Evolutionary conservation across 2,888 invertebrate species (phyloP).

Genomic region (Clostera curtula): DNA sequence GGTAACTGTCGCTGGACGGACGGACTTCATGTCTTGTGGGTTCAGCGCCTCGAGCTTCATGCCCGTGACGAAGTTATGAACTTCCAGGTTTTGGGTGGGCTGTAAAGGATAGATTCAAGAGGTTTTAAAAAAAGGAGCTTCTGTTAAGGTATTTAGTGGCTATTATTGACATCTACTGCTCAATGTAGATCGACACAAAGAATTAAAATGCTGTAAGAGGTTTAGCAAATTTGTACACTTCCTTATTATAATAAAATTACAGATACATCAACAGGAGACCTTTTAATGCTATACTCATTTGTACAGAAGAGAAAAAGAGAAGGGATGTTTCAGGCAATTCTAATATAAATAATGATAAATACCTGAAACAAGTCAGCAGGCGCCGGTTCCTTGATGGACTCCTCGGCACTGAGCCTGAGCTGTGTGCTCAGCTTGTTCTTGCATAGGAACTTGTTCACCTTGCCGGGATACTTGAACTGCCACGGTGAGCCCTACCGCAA

Average conservation of each 20-base stretch:
- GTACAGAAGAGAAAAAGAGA: no score
- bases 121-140: no score
- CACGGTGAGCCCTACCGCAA: slow-evolving; percentile 61
- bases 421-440: slow-evolving; percentile 65
- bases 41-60: slow-evolving; percentile 86
- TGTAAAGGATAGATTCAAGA: slow-evolving; percentile 28
- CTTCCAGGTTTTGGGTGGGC: slow-evolving; percentile 55
- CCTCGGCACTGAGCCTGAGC: slow-evolving; percentile 60
- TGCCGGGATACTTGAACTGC: slow-evolving; percentile 68
- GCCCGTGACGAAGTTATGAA: slow-evolving; percentile 78
- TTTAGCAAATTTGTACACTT: no score
- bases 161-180: no score
- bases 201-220: no score
- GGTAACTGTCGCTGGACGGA: slow-evolving; percentile 82
- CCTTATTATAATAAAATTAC: no score
- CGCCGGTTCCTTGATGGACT: slow-evolving; percentile 63
- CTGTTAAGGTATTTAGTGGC: no score
- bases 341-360: slow-evolving; percentile 6
- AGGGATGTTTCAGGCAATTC: not conserved
- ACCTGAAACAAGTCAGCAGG: slow-evolving; percentile 63
- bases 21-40: slow-evolving; percentile 79
- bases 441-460: slow-evolving; percentile 64
- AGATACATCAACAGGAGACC: no score
- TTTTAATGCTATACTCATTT: no score
- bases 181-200: no score